Percentiles rank a stretch among this genome's conserved stretches.
phyloP scores from a whole-genome alignment of 2,888 invertebrate genomes.

The Hyalella azteca region DNA sequence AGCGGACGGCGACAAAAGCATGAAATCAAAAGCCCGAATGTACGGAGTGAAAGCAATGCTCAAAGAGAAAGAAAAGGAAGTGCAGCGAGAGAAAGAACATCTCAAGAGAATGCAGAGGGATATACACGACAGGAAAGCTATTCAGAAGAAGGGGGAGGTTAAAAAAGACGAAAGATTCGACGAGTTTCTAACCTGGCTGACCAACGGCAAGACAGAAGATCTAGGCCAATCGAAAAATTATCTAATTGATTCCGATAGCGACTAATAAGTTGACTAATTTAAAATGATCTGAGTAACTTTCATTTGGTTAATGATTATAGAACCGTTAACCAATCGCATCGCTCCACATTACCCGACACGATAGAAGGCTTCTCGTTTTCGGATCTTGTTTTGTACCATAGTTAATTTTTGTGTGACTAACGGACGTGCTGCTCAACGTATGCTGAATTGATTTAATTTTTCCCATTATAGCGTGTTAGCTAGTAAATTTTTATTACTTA shows the following conservation, averaged over 20 bases:
- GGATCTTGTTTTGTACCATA: too few relatives aligned
- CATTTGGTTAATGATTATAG: too few relatives aligned
- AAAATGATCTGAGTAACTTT: too few relatives aligned
- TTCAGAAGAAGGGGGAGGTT: neutral
- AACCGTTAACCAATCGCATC: too few relatives aligned
- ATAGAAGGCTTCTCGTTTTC: too few relatives aligned
- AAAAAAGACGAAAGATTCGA: slow-evolving; percentile 29
- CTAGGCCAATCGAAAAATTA: slow-evolving; percentile 32
- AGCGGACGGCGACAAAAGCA: neutral
- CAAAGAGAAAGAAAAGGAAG: neutral
- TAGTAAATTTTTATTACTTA: too few relatives aligned
- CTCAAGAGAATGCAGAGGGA: neutral
- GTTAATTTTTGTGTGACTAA: too few relatives aligned
- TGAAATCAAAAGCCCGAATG: neutral
- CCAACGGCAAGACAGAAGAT: slow-evolving; percentile 37
- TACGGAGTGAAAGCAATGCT: neutral
- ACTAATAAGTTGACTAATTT: neutral
- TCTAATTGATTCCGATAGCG: slow-evolving; percentile 11
- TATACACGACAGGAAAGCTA: neutral
- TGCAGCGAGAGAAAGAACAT: neutral
- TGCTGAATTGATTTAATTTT: too few relatives aligned
- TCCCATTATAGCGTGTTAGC: too few relatives aligned
- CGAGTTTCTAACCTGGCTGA: slow-evolving; percentile 37
- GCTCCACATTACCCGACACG: too few relatives aligned
- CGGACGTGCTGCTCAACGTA: too few relatives aligned